Base-by-base conservation (phyloP, 2,797 vertebrate genomes). In the Graptemys geographica region DNA sequence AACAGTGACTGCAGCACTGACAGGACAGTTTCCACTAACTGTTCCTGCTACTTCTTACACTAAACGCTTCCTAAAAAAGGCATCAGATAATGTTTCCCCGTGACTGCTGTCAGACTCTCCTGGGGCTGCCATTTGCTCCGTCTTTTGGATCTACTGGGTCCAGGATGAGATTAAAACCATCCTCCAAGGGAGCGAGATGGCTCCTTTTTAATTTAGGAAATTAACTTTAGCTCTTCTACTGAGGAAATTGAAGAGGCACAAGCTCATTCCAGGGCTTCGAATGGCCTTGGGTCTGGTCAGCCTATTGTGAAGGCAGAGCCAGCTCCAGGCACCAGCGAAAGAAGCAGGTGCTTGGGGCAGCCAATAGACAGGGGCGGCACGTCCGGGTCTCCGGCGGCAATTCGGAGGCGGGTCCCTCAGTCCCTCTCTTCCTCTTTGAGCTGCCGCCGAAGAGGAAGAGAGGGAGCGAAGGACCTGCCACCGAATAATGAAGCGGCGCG, bases 1-100 rank as follows among this genome's bases (percentile, higher is more conserved):
- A 92, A 92, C 92, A 89, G 76, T 37, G 93, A 95, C 96, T 96
- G 96, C 93, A 94, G 92, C 65, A 21, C 94, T n/a, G 88, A 91
- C 82, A 92, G 57, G 79, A 91, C 88, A 92, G 88, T 94, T 97
- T 97, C 95, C 92, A 97, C 94, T 97, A 96, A 95, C 69, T 37
- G 83, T 91, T 97, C 92, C 96, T 96, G 96, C 97, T 97, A 92
- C 97, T 96, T 96, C 96, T 96, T 95, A 97, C 88, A 96, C 96
- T 94, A 95, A 97, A 95, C 92, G 92, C 95, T 97, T 97, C 96
- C 96, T 98, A 86, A 93, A 96, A 93, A 90, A 91, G 96, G 92
- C 88, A 9, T 5, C 7, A 92, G 97, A 94, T 96, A 96, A 93
- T 83, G 88, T 97, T 95, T 97, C 96, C 96, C 74, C 51, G 87